A percentile compares a stretch with the other conserved stretches of the same genome.
Evolutionary conservation across 2,888 invertebrate species (phyloP).

Genomic region (Asteroscopus sphinx): DNA sequence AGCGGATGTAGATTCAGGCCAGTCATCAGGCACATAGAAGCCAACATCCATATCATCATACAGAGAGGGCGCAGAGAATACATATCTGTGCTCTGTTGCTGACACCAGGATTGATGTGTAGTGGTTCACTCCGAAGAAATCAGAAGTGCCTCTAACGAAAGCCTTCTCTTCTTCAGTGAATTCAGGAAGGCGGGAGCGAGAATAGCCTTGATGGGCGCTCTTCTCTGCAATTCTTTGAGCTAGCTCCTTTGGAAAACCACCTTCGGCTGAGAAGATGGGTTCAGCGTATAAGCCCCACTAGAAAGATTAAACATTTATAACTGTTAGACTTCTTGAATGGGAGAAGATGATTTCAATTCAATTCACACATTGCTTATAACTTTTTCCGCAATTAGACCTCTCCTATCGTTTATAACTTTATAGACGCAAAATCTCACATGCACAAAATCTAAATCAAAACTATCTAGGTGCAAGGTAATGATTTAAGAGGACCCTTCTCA

Average conservation of each 20-base stretch:
- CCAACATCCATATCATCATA: constrained; percentile 34
- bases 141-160: constrained; percentile 70
- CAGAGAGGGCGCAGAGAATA: constrained; percentile 21
- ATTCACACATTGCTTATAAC: not conserved
- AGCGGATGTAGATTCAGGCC: constrained; percentile 28
- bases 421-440: too few species aligned
- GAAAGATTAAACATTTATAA: constrained; percentile 30
- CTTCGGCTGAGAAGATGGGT: constrained; percentile 81
- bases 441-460: too few species aligned
- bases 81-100: constrained; percentile 42
- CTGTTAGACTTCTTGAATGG: not conserved
- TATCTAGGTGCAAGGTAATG: too few species aligned
- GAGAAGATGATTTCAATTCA: not conserved
- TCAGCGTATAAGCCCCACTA: constrained; percentile 81
- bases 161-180: constrained; percentile 79
- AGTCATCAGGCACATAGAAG: constrained; percentile 7
- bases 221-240: constrained; percentile 74
- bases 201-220: constrained; percentile 79
- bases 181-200: constrained; percentile 79
- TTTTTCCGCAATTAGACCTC: not conserved
- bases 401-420: too few species aligned
- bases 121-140: constrained; percentile 91
- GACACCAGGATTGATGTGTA: constrained; percentile 87
- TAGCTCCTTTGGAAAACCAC: constrained; percentile 80
- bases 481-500: too few species aligned